A percentile compares a stretch with the other conserved stretches of the same genome.
Evolutionary conservation across 2,797 vertebrate genomes (phyloP).

Genomic region (Sebastolobus altivelis): DNA sequence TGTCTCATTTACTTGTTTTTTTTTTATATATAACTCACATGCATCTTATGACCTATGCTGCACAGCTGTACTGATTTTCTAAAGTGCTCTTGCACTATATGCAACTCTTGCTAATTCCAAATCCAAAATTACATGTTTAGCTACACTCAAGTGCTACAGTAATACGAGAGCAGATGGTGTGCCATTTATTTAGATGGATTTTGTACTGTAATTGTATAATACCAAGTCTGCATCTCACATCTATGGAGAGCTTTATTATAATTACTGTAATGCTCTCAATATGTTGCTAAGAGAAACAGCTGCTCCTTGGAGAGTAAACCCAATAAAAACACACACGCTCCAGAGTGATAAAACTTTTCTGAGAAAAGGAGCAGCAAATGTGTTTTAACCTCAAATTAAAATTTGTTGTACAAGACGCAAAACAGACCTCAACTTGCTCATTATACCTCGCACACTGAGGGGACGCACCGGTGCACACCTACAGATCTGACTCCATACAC

Average conservation of each 20-base stretch:
- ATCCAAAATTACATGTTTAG: conserved; percentile 37
- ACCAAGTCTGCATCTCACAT: conserved; percentile 30
- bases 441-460: conserved; percentile 23
- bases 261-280: conserved; percentile 48
- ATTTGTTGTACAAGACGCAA: not conserved
- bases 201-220: conserved; percentile 37
- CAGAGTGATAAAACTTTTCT: conserved; percentile 5
- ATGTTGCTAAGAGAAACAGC: conserved; percentile 53
- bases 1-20: not conserved
- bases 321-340: not conserved
- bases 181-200: conserved; percentile 48
- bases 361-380: not conserved
- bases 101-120: conserved; percentile 2
- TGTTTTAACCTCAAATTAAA: not conserved
- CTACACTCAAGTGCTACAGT: conserved; percentile 11
- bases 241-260: conserved; percentile 48
- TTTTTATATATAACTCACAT: not conserved
- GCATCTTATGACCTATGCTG: conserved; percentile 10
- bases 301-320: conserved; percentile 30
- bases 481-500: conserved; percentile 25
- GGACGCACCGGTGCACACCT: conserved; percentile 24
- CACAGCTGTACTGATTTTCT: conserved; percentile 7
- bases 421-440: conserved; percentile 16
- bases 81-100: conserved; percentile 6
- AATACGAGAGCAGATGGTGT: conserved; percentile 42